Evolutionary conservation across 2,797 vertebrate genomes (phyloP), one percentile per base, ranked within the genome.

Genomic region (Neosalanx taihuensis): DNA sequence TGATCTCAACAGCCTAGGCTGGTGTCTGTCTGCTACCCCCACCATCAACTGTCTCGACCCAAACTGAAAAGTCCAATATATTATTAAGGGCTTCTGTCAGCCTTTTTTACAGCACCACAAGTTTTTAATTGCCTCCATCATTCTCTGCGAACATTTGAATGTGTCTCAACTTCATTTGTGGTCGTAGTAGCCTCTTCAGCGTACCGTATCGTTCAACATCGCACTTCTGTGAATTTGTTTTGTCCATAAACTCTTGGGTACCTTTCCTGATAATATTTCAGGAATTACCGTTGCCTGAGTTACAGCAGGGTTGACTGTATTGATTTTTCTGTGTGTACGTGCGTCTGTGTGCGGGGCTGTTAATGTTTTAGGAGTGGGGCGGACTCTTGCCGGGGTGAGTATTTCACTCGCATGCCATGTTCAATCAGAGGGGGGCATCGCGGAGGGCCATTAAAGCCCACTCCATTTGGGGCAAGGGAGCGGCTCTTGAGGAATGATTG

Each of bases 361-460:
- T 61, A 72, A 72, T 73, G 71, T 70, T 73, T 70, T 61, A 60
- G 30, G 68, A 67, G 68, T 46, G 53, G 62, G 62, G 49, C 63
- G 20, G 64, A 69, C 64, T 72, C 64, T 77, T 71, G 49, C 51
- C 10, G 10, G 10, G 5, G 62, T 67, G 72, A 70, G 73, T 67
- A 74, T 76, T 73, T 76, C 72, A 70, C 69, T 81, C 74, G 37
- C 71, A 78, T 74, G 79, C 76, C 72, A 76, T 78, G 74, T 81
- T 74, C 74, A 73, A 79, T 77, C 77, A 73, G 78, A 75, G 67
- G 20, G 56, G 59, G 66, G n/a, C n/a, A 57, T 60, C 74, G 76
- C 62, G 60, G 79, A 75, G 74, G 37, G 70, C 46, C 69, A 56
- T 74, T 71, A 69, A 64, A 59, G 76, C 71, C 51, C 70, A 71